Evolutionary conservation across 2,797 vertebrate species (phyloP), one percentile per base, ranked within the genome.

Genomic region (Danio albolineatus): DNA sequence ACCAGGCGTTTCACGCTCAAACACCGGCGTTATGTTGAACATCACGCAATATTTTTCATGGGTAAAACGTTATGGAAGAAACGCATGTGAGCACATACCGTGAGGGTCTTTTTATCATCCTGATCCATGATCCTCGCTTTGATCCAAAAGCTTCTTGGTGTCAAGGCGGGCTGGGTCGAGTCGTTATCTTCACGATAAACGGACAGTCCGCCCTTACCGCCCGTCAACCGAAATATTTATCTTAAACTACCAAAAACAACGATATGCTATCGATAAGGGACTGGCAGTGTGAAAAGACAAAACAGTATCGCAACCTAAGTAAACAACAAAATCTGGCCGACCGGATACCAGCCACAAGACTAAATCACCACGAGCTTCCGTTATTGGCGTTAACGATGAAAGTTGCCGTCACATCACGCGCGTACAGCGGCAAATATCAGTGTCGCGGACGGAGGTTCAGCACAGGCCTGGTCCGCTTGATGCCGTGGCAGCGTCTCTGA

Each of bases 391-490:
- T 28, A 48, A 65, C 59, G 60, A 62, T 71, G 17, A 73, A 78
- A 71, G 62, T 73, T 78, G 46, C 60, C 21, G 43, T 69, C 10
- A 56, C 61, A 67, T 73, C 67, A 56, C 39, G 43, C 12, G 65
- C 16, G 36, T 75, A 46, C 49, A 64, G 46, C 56, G 38, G 78
- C 28, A 69, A 78, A 81, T 75, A 53, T 73, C 67, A 64, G 49
- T 16, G 66, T 28, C 39, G 53, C 60, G 48, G 36, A 72, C 62
- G 56, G 56, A 44, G 48, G 49, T 41, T 78, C 60, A 46, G 38
- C 76, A 19, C 83, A 86, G 88, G 88, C 88, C 88, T 70, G 67
- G 38, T 54, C 39, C 38, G 13, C 57, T 60, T 54, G 67, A 72
- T 79, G 74, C 78, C 84, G 80, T 81, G 81, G 70, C 76, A 62